Percentiles rank a stretch among this genome's conserved stretches.
Evolutionary conservation across 2,888 invertebrate genomes (phyloP).

Genomic region (Griposia aprilina): DNA sequence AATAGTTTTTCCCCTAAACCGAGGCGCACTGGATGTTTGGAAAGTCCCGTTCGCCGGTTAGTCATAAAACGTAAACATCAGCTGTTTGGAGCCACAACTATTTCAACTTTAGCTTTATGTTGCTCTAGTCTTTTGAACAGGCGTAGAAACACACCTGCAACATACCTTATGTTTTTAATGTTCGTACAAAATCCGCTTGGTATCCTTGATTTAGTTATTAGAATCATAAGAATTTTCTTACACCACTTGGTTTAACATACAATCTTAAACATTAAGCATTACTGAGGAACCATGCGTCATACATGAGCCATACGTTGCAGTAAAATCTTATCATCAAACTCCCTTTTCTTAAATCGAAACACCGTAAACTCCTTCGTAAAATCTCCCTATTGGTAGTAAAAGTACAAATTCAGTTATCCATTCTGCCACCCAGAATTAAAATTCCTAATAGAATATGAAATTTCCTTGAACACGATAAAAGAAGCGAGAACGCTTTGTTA

Average conservation of each 20-base stretch:
- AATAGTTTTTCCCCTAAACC: conserved; percentile 60
- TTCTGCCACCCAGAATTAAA: conserved; percentile 63
- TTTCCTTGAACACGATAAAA: conserved; percentile 62
- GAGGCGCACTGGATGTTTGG: conserved; percentile 27
- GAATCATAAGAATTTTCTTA: background rate
- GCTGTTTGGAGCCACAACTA: conserved; percentile 38
- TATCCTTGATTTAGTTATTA: background rate
- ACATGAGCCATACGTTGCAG: background rate
- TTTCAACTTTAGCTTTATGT: conserved; percentile 42
- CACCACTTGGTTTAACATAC: background rate
- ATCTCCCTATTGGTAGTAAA: conserved; percentile 49
- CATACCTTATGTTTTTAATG: background rate
- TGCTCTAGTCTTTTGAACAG: conserved; percentile 39
- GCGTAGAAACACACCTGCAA: conserved; percentile 26
- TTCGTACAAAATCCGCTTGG: background rate
- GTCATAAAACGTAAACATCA: conserved; percentile 46
- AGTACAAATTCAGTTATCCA: conserved; percentile 64
- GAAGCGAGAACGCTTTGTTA: conserved; percentile 62
- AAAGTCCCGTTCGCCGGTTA: conserved; percentile 47
- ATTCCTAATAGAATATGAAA: conserved; percentile 62
- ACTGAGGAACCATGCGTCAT: background rate
- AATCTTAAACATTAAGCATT: conserved; percentile 1
- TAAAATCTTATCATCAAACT: conserved; percentile 8
- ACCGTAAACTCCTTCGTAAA: conserved; percentile 49
- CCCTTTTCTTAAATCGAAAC: conserved; percentile 15